Evolutionary conservation across 2,113 vertebrate species (phyloP), one percentile per base, ranked within the genome.

Genomic region (Brachypteracias leptosomus): DNA sequence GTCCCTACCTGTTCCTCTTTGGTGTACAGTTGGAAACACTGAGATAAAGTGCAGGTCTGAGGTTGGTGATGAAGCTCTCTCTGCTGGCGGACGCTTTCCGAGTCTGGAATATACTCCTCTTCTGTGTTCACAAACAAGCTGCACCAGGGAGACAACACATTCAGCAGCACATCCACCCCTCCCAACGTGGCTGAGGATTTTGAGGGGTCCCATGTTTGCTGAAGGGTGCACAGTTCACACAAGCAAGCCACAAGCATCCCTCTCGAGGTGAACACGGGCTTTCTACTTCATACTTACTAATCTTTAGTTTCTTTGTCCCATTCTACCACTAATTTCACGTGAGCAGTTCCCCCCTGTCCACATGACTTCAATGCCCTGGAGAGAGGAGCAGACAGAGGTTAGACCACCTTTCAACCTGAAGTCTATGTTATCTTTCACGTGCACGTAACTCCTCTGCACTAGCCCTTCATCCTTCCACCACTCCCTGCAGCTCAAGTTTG

Each of bases 261-360:
- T 31, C 40, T 22, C 5, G 2, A 54, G 12, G 15, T 22, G 35
- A 88, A 40, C 24, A 49, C 7, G 6, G n/a, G n/a, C 7, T 61
- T 92, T 38, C 33, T 61, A 24, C 9, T 87, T 35, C 31, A 61
- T 91, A 99, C 99, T 99, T 97, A 99, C 99, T 99, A 99, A 93
- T 99, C 99, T 97, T 99, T 99, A 66, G 99, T 99, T 96, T 99
- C 99, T 96, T 99, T 99, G 98, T 99, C 99, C 99, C 99, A 99
- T 93, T 99, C 99, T 13, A 99, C 99, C 62, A 99, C 99, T 77
- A 99, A 98, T 96, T 99, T 99, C 96, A 99, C 98, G 67, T 99
- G 99, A 77, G 99, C 98, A 1, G 99, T 98, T 33, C 99, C 99
- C 16, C 99, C 99, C 79, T 99, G 98, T 91, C 99, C 99, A 94